These are phyloP conservation scores for Holothuria scabra DNA, from an alignment of 53 echinoderm and acorn worm genomes.

Conservation along the genomic window DNA sequence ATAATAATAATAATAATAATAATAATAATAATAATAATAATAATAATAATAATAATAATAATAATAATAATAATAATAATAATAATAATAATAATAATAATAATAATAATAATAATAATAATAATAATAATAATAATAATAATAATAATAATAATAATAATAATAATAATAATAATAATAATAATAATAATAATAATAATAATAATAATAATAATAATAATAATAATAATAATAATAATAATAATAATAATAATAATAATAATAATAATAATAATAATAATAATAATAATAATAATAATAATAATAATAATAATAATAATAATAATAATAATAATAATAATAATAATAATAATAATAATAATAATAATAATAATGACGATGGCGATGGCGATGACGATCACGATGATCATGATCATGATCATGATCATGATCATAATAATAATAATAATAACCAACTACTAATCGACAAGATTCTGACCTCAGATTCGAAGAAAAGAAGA, in stretches of 20 bases:
- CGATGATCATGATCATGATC: not conserved
- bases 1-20: too few relatives aligned
- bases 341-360: not conserved
- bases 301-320: not conserved
- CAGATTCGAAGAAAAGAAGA: too few relatives aligned
- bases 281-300: not conserved
- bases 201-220: not conserved
- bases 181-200: not conserved
- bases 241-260: not conserved
- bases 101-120: not conserved
- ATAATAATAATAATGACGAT: not conserved
- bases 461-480: too few relatives aligned
- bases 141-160: constrained; percentile 14
- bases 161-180: constrained; percentile 14
- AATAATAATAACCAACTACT: not conserved
- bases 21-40: not conserved
- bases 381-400: not conserved
- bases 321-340: not conserved
- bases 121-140: not conserved
- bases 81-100: constrained; percentile 2
- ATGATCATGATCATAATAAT: not conserved
- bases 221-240: constrained; percentile 13
- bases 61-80: not conserved
- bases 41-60: not conserved
- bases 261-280: constrained; percentile 1